Evolutionary conservation across 2,113 vertebrate genomes (phyloP), one percentile per base, ranked within the genome.

Genomic region (Apteryx mantelli): DNA sequence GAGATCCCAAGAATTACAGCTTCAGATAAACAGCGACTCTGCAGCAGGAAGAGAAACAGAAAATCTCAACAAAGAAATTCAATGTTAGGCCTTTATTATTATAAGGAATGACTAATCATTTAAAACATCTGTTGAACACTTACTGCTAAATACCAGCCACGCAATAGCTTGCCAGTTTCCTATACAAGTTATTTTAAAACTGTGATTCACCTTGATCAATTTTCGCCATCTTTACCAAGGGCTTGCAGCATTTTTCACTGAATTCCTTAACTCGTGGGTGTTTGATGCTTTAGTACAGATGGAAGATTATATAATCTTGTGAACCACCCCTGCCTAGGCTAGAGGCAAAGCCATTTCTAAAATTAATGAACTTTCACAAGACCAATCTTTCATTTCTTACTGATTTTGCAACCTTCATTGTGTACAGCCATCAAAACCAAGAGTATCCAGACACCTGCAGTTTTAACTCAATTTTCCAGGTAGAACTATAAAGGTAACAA

Each of bases 211-310:
- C 85, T 20, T 7, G 30, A 30, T 20, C 13, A 1, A 28, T 21
- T n/a, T 30, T 30, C 42, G 8, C 61, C 34, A 1, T 5, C 91
- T 38, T 26, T 4, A 10, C 13, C 12, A 11, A 7, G 17, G 24
- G 0, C 34, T 20, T 2, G 7, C 13, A 1, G 36, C 2, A 1
- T n/a, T 89, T 21, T 8, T 5, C 61, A 12, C 1, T 0, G 34
- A 20, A 50, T 26, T 11, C 48, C 32, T 32, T 1, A 2, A 3
- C 1, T 21, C 0, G 78, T 50, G 78, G 82, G 77, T 13, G 46
- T 20, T 10, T 2, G 58, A 9, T 5, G 79, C 6, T n/a, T 9
- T 2, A 0, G 65, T 3, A 4, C 44, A 48, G 94, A 89, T 16
- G 82, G 81, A 63, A 46, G 6, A 0, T 38, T 13, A 2, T 0